phyloP scores from a whole-genome alignment of 2,888 invertebrate species.

The Dysmachus trigonus region DNA sequence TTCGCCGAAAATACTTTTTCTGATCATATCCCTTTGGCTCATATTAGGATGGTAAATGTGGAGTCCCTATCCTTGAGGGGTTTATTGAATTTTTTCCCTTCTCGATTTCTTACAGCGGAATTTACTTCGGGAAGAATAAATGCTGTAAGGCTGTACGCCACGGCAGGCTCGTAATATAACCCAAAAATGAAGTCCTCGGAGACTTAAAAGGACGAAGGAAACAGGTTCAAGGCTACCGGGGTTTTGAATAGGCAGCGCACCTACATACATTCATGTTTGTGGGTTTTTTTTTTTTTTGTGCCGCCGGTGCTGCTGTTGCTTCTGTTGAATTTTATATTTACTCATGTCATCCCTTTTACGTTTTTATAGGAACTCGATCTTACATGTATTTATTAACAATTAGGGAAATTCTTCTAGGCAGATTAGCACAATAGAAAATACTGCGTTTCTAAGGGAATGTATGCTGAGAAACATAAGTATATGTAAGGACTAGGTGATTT shows the following conservation, averaged over 20 bases:
- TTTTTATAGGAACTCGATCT: background rate
- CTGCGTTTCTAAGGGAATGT: background rate
- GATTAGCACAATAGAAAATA: background rate
- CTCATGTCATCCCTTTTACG: background rate
- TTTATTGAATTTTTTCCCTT: conserved; percentile 34
- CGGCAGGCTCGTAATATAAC: background rate
- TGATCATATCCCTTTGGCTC: background rate
- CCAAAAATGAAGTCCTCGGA: background rate
- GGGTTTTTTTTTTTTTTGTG: background rate
- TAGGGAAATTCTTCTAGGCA: background rate
- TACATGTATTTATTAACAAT: background rate
- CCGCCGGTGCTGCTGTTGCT: background rate
- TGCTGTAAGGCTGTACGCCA: background rate
- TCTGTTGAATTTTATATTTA: background rate
- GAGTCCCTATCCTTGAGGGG: background rate
- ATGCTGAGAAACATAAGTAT: too few species aligned
- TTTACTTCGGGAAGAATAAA: conserved; percentile 15
- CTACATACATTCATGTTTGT: background rate
- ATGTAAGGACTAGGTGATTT: background rate
- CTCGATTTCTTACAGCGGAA: conserved; percentile 21
- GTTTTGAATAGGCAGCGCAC: background rate
- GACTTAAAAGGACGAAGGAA: background rate
- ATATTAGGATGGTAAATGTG: background rate
- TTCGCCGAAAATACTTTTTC: background rate
- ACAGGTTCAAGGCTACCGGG: background rate